These are phyloP conservation scores for Sylvia borin DNA, from an alignment of 2,797 vertebrate genomes.

Conservation along the genomic window DNA sequence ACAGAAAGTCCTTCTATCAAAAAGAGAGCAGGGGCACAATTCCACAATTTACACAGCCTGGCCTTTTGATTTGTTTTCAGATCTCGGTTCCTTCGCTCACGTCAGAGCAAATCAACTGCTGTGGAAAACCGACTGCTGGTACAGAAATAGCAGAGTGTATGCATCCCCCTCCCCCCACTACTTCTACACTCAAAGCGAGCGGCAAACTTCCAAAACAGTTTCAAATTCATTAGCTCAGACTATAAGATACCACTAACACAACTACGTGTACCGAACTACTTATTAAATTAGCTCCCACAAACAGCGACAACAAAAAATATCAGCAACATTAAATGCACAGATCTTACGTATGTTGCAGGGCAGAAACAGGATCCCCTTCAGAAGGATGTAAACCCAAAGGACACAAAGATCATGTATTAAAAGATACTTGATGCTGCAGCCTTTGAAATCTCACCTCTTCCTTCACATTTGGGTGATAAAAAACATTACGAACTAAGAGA, in stretches of 20 bases:
- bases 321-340: conserved; percentile 67
- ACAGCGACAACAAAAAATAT: conserved; percentile 55
- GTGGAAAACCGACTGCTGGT: not conserved
- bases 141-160: not conserved
- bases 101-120: not conserved
- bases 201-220: not conserved
- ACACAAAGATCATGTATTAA: conserved; percentile 68
- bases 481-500: conserved; percentile 70
- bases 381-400: conserved; percentile 71
- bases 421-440: conserved; percentile 69
- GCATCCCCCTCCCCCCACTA: conserved; percentile 2
- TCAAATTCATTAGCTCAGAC: conserved; percentile 20
- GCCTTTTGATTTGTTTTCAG: not conserved
- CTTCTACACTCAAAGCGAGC: conserved; percentile 12
- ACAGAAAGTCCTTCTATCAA: not conserved
- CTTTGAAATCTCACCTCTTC: conserved; percentile 71
- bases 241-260: conserved; percentile 5
- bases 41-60: not conserved
- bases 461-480: conserved; percentile 69
- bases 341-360: conserved; percentile 68
- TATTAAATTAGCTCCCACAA: conserved; percentile 56
- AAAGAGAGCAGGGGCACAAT: not conserved
- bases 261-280: conserved; percentile 46
- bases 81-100: not conserved
- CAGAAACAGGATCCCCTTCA: conserved; percentile 70